Evolutionary conservation across 1,140 invertebrate genomes (phyloP).

Genomic region (Danaus plexippus): DNA sequence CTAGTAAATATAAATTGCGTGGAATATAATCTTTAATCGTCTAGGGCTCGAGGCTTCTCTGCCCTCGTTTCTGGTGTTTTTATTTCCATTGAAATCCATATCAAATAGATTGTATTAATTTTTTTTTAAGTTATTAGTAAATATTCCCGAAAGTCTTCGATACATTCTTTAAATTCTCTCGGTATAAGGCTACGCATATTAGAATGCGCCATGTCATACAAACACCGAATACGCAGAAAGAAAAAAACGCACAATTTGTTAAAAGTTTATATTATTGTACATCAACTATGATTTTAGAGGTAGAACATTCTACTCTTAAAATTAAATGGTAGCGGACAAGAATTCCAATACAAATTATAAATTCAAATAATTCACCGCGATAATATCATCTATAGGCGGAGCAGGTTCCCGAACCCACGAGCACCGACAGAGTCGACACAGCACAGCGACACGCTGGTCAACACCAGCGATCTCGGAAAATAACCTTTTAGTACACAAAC

Average conservation of each 20-base stretch:
- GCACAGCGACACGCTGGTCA: neutral
- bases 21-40: too few relatives aligned
- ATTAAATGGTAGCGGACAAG: conserved; percentile 25
- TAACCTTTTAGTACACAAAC: conserved; percentile 1
- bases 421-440: neutral
- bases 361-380: conserved; percentile 40
- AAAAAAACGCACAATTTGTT: conserved; percentile 49
- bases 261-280: conserved; percentile 70
- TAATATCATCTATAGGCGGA: conserved; percentile 64
- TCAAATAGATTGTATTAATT: too few relatives aligned
- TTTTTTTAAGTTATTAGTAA: too few relatives aligned
- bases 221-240: neutral
- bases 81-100: too few relatives aligned
- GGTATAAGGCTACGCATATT: too few relatives aligned
- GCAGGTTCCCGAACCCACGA: conserved; percentile 34
- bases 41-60: too few relatives aligned
- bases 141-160: too few relatives aligned
- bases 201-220: too few relatives aligned
- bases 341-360: conserved; percentile 37
- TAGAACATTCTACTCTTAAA: conserved; percentile 66
- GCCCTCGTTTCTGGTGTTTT: too few relatives aligned
- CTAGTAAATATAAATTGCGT: too few relatives aligned
- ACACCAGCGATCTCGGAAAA: too few relatives aligned
- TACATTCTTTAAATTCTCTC: too few relatives aligned
- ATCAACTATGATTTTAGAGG: conserved; percentile 70